Base-by-base conservation (phyloP, 2,797 vertebrate species). In the Dermochelys coriacea region DNA sequence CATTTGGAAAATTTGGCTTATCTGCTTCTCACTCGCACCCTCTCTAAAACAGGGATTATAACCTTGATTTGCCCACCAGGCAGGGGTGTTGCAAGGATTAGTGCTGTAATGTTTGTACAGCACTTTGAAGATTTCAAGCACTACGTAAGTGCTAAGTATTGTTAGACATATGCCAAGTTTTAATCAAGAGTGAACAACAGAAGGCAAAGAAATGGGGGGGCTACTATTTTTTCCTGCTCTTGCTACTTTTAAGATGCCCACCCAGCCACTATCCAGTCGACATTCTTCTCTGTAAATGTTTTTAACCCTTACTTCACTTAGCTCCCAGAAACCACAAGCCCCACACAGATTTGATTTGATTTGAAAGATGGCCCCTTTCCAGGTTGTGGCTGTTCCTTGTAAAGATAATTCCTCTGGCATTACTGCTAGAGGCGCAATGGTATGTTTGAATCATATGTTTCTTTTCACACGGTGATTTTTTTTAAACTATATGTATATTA, bases 381-480 rank as follows among this genome's bases (percentile, higher is more conserved):
- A 96, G 96, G 86, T 90, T 94, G 89, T 92, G 96, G 96, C 96
- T 95, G 87, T 83, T 91, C 93, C 96, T 95, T 96, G 84, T 96
- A 96, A 98, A 95, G 87, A 92, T 94, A 95, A 98, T 95, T 96
- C 90, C 87, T 92, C 93, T 88, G 92, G 88, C 94, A 97, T 97
- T 90, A 95, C 71, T 96, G 96, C 95, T 95, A 86, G 82, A 96
- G 90, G 95, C 95, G 12, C 80, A 97, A 41, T 94, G 95, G 96
- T 97, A 97, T 93, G 92, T 90, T 97, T 97, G 95, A 96, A 96
- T 94, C 90, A 85, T 68, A 78, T 93, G 81, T 82, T 89, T 91
- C 79, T 96, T 97, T 97, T 97, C 97, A 97, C 97, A 97, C 93
- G 85, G 94, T 96, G 94, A 51, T 96, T 96, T 96, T 94, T 95